These are phyloP conservation scores for Gyrodactylus salaris DNA, from an alignment of 1,140 invertebrate genomes.

Conservation along the genomic window DNA sequence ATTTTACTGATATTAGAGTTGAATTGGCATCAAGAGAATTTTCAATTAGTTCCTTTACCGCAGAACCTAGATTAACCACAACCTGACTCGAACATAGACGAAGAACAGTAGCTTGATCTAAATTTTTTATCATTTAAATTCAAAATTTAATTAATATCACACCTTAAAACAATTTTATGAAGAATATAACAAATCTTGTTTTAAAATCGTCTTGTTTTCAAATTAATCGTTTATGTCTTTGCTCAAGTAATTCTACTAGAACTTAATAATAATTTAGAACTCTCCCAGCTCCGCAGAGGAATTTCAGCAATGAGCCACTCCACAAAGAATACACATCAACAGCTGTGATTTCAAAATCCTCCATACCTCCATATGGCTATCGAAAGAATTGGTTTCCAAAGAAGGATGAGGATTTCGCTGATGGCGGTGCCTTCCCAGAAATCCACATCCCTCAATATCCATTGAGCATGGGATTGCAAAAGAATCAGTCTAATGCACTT, in stretches of 20 bases:
- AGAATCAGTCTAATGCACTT: slow-evolving; percentile 27
- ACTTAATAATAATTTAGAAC: neutral
- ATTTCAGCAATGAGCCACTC: neutral
- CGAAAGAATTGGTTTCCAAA: slow-evolving; percentile 71
- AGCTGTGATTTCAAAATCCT: neutral
- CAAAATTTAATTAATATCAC: too few species aligned
- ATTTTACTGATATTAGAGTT: neutral
- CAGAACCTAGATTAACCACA: neutral
- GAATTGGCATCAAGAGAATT: neutral
- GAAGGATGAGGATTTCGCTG: slow-evolving; percentile 39
- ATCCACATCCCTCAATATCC: slow-evolving; percentile 87
- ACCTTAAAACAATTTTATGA: too few species aligned
- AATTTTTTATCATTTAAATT: neutral
- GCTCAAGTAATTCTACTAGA: neutral
- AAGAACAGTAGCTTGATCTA: neutral
- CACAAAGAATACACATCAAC: neutral
- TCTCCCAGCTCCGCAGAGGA: neutral
- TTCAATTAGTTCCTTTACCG: slow-evolving; percentile 4
- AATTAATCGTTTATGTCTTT: neutral
- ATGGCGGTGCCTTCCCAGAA: slow-evolving; percentile 93
- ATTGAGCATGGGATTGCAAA: slow-evolving; percentile 35
- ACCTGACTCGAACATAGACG: slow-evolving; percentile 2
- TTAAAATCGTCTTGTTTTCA: too few species aligned
- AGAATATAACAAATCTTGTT: too few species aligned
- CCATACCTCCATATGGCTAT: slow-evolving; percentile 27